A percentile compares a stretch with the other conserved stretches of the same genome.
Evolutionary conservation across 1,140 invertebrate species (phyloP).

Genomic region (Megalonaias nervosa): DNA sequence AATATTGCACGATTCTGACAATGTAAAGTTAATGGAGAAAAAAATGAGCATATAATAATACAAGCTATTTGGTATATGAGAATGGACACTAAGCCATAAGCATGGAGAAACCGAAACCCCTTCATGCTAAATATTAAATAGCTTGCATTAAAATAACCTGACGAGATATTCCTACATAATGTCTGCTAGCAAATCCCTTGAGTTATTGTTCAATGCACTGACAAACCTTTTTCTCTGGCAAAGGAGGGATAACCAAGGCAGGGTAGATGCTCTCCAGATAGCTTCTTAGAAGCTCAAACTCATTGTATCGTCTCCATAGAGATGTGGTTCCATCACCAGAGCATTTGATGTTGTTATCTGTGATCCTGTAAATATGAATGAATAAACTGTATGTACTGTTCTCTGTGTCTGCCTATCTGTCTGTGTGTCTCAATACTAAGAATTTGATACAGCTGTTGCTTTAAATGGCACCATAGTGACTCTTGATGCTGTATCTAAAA

Average conservation of each 20-base stretch:
- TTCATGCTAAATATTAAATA: no score
- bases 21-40: no score
- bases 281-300: constrained; percentile 85
- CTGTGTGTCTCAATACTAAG: background rate
- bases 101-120: no score
- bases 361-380: constrained; percentile 75
- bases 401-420: background rate
- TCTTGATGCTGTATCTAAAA: background rate
- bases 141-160: no score
- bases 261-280: constrained; percentile 86
- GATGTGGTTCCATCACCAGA: constrained; percentile 78
- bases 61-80: no score
- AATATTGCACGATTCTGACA: no score
- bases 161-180: no score
- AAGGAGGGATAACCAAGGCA: constrained; percentile 83
- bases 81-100: no score
- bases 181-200: no score
- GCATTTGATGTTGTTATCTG: constrained; percentile 79
- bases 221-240: constrained; percentile 82
- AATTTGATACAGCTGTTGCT: background rate
- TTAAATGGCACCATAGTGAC: background rate
- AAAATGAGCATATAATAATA: no score
- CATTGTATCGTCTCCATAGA: constrained; percentile 86
- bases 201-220: no score
- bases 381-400: background rate